A percentile compares a stretch with the other conserved stretches of the same genome.
phyloP scores from a whole-genome alignment of 92 coral and sea anemone species.

The Siderastrea siderea region DNA sequence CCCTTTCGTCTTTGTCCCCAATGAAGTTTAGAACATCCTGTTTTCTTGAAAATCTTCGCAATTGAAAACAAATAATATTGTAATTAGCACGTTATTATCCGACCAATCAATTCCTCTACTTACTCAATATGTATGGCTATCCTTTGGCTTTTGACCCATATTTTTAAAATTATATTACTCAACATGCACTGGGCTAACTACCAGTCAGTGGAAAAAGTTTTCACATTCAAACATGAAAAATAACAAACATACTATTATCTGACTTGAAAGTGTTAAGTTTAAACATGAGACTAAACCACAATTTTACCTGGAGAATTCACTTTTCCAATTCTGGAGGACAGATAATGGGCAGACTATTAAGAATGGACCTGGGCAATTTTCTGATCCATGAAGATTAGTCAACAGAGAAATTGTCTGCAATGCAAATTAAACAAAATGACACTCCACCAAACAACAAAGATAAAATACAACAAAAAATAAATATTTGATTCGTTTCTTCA shows the following conservation, averaged over 20 bases:
- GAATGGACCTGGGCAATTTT: slow-evolving; percentile 71
- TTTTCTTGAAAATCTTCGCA: slow-evolving; percentile 72
- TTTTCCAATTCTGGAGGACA: slow-evolving; percentile 89
- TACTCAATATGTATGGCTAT: no score
- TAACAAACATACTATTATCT: no score
- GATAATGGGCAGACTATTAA: slow-evolving; percentile 87
- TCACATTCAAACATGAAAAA: no score
- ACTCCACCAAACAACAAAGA: not conserved
- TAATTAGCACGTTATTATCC: not conserved
- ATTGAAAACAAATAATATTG: not conserved
- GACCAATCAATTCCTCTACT: not conserved
- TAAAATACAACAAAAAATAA: no score
- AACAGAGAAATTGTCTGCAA: slow-evolving; percentile 85
- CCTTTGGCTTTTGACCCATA: not conserved
- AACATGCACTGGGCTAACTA: not conserved
- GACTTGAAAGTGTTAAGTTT: no score
- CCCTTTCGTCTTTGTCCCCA: slow-evolving; percentile 89
- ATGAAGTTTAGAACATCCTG: slow-evolving; percentile 71
- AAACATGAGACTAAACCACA: no score
- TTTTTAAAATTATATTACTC: not conserved
- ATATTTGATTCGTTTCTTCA: no score
- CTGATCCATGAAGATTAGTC: slow-evolving; percentile 65
- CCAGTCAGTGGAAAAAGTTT: no score
- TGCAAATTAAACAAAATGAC: not conserved
- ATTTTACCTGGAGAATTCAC: slow-evolving; percentile 81